Percentiles rank a stretch among this genome's conserved stretches.
phyloP scores from a whole-genome alignment of 2,888 invertebrate species.

The Tanypteryx hageni region DNA sequence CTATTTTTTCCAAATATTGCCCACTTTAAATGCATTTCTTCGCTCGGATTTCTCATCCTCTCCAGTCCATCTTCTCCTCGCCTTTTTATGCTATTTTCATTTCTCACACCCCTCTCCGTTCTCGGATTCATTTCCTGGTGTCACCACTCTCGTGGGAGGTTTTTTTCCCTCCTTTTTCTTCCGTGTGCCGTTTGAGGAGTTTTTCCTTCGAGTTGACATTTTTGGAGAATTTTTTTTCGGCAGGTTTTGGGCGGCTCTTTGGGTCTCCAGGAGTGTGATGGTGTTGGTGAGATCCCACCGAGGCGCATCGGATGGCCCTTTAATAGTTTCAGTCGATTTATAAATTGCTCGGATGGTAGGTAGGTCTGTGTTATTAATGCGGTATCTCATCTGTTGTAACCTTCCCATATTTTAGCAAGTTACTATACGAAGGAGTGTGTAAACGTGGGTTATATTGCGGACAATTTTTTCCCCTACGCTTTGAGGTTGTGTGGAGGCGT shows the following conservation, averaged over 20 bases:
- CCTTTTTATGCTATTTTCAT: conserved; percentile 1
- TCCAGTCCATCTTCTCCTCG: no score
- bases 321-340: background rate
- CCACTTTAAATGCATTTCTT: background rate
- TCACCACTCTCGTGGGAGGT: background rate
- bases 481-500: no score
- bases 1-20: no score
- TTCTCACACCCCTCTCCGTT: background rate
- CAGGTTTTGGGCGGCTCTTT: background rate
- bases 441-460: no score
- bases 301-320: background rate
- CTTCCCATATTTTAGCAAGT: no score
- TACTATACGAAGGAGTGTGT: no score
- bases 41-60: background rate
- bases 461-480: no score
- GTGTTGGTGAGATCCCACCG: no score
- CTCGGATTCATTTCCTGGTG: conserved; percentile 20
- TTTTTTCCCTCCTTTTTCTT: background rate
- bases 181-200: background rate
- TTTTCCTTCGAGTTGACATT: background rate
- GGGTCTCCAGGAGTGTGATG: no score
- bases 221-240: background rate
- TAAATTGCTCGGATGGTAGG: background rate
- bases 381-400: no score
- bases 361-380: background rate